Base-by-base conservation (phyloP, 2,888 invertebrate species). In the Phragmatobia fuliginosa region DNA sequence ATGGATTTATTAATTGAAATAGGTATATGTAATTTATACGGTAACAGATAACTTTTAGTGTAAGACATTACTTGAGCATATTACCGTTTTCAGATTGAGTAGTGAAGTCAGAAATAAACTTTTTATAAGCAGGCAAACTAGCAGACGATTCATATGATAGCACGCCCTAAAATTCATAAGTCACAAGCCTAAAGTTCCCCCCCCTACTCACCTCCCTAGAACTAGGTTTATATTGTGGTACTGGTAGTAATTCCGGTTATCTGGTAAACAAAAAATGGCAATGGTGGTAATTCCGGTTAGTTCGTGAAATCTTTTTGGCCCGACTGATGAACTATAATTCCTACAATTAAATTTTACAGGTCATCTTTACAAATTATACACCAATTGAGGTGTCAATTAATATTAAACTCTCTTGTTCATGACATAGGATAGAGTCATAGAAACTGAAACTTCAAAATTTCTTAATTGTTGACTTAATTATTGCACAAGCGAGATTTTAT, bases 401-500 rank as follows among this genome's bases (percentile, higher is more conserved):
- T 11, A 25, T 14, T 2, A 33, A 36, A 36, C 36, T 60, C 33
- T 21, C 25, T 38, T 45, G 3, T n/a, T 45, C 11, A 31, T 25
- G 11, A 25, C 52, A 52, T 5, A 11, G 2, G 8, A 62, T 31
- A 5, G 11, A 41, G 18, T 45, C 10, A 31, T 21, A 31, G 8
- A 31, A 41, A 62, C 28, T 45, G 18, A 18, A 63, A 14, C n/a
- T n/a, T 11, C 7, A 5, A 16, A 49, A 66, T 66, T 31, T 25
- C 32, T 16, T 49, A 52, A 49, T 16, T 25, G 16, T 25, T 32
- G 10, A 36, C 52, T 38, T 41, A 69, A 74, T 74, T 56, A 81
- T 68, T 74, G 64, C 71, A 75, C 65, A 80, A 72, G 52, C 56
- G 66, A 66, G 62, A 36, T 75, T 62, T 70, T 72, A 72, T 75